These are phyloP conservation scores for Hafferia zeledoni DNA, from an alignment of 2,797 vertebrate genomes.

Conservation along the genomic window DNA sequence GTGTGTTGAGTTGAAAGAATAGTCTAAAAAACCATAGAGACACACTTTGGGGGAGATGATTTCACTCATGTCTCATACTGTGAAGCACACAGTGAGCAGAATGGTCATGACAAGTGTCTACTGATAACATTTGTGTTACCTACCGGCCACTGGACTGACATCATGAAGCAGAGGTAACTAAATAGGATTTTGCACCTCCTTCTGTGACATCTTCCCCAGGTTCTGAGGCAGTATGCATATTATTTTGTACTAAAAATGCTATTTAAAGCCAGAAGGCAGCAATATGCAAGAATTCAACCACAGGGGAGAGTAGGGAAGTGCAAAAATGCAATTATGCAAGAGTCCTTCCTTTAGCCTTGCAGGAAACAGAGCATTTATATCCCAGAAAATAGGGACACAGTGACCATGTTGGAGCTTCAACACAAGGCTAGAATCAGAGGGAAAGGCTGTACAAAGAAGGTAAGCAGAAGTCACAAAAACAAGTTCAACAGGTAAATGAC, in stretches of 20 bases:
- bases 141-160: neutral
- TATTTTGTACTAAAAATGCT: neutral
- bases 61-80: neutral
- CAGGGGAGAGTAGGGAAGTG: neutral
- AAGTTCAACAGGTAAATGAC: conserved; percentile 42
- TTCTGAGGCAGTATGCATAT: neutral
- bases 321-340: neutral
- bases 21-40: neutral
- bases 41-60: neutral
- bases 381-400: neutral
- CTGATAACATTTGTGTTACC: neutral
- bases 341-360: neutral
- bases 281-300: neutral
- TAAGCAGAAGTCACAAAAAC: neutral
- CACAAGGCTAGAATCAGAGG: neutral
- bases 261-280: neutral
- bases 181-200: neutral
- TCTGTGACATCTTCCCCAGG: neutral
- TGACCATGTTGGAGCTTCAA: neutral
- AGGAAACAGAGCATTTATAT: conserved; percentile 30
- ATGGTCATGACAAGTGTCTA: neutral
- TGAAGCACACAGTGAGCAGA: neutral
- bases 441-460: neutral
- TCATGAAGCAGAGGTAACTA: neutral
- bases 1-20: neutral